Percentiles rank a stretch among this genome's conserved stretches.
These are phyloP conservation scores for Falco columbarius DNA, from an alignment of 2,797 vertebrate species.

Conservation along the genomic window DNA sequence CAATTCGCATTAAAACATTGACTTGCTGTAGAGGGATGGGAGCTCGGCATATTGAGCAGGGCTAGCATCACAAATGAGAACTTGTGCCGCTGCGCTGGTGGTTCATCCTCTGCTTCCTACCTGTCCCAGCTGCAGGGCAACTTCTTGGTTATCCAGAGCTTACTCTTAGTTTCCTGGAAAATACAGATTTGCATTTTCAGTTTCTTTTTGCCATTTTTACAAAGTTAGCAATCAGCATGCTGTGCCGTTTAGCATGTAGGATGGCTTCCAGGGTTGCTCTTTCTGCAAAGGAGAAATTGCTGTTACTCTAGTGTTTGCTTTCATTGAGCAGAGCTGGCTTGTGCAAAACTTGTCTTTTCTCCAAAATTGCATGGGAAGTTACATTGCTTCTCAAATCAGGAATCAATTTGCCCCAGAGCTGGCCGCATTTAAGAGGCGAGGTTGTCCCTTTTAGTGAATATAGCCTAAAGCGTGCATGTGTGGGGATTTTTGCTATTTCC, in stretches of 20 bases:
- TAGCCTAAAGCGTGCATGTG: not conserved
- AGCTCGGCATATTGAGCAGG: slow-evolving; percentile 34
- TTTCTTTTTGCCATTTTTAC: not conserved
- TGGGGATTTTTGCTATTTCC: not conserved
- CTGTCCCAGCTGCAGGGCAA: not conserved
- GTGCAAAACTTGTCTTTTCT: not conserved
- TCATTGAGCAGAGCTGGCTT: not conserved
- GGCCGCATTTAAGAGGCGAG: not conserved
- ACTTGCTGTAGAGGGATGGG: slow-evolving; percentile 61
- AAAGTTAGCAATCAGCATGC: not conserved
- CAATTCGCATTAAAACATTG: slow-evolving; percentile 57
- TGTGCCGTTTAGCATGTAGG: not conserved
- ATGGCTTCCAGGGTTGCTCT: not conserved
- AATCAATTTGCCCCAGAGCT: not conserved
- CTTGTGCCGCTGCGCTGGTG: rapidly evolving
- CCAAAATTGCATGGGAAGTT: not conserved
- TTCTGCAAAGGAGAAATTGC: not conserved
- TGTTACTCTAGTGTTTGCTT: not conserved
- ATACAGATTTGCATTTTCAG: not conserved
- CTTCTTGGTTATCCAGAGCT: not conserved
- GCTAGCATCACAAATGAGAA: slow-evolving; percentile 19
- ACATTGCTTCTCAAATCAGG: not conserved
- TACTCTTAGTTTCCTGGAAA: not conserved
- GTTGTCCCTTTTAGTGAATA: not conserved
- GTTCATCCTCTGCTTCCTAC: rapidly evolving